These are phyloP conservation scores for Pyrgus malvae DNA, from an alignment of 2,888 invertebrate genomes.

Conservation along the genomic window DNA sequence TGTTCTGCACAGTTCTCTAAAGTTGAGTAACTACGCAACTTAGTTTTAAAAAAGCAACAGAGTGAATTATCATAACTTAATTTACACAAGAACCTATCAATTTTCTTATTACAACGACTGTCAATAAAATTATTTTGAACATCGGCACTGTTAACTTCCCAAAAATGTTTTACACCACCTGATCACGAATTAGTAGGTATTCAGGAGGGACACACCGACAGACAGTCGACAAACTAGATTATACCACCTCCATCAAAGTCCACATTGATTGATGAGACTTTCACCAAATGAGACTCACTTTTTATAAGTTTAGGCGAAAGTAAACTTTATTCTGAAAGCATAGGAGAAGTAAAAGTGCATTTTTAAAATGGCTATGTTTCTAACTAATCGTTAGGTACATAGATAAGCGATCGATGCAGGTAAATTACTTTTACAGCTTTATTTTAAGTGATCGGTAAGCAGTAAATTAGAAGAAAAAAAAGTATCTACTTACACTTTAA, in stretches of 20 bases:
- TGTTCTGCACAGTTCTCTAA: no score
- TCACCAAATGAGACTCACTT: slow-evolving; percentile 51
- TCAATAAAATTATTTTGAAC: slow-evolving; percentile 26
- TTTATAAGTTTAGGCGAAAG: slow-evolving; percentile 26
- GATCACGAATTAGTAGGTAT: slow-evolving; percentile 57
- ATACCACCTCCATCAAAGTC: slow-evolving; percentile 69
- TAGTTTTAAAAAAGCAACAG: no score
- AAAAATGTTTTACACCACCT: slow-evolving; percentile 43
- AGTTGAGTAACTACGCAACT: no score
- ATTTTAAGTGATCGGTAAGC: not conserved
- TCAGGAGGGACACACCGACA: slow-evolving; percentile 49
- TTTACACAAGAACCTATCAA: no score
- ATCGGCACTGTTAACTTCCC: not conserved
- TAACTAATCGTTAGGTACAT: slow-evolving; percentile 6
- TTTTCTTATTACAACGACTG: not conserved
- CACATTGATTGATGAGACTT: slow-evolving; percentile 65
- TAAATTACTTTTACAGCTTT: not conserved
- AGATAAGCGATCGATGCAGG: not conserved
- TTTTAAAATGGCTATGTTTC: slow-evolving; percentile 35
- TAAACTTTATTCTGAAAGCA: slow-evolving; percentile 31
- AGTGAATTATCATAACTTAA: no score
- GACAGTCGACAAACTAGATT: slow-evolving; percentile 68
- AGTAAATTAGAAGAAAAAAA: no score
- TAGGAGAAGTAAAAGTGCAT: slow-evolving; percentile 14
- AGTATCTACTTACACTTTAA: no score